Base-by-base conservation (phyloP, 2,113 vertebrate species). In the Poeciliopsis prolifica region DNA sequence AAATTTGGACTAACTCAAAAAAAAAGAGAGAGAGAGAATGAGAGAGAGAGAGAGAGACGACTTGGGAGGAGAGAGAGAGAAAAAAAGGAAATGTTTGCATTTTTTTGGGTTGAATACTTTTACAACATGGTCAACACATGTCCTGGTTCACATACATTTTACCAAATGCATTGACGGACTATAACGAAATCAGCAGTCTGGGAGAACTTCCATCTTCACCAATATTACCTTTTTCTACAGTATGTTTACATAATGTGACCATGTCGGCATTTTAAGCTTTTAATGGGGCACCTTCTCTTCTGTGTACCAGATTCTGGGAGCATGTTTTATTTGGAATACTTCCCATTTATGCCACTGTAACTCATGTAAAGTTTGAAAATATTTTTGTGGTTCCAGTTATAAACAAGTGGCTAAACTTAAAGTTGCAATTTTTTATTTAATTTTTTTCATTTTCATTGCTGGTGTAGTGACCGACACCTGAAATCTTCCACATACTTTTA, bases 231-330 rank as follows among this genome's bases (percentile, higher is more conserved):
- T 73, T 51, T 70, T 17, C 44, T 42, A 65, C 61, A 63, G 30
- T 63, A 64, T 54, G 66, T 58, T 70, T 75, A 69, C 78, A 81
- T 78, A 48, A 77, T 75, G 62, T 71, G 77, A 80, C 80, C 71
- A 81, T 76, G 72, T 81, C 54, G 69, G 72, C 17, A 70, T 88
- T 90, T 83, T 74, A 87, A 74, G n/a, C 81, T 88, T 86, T 66
- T 44, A 83, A 78, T 68, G 19, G 66, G 61, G 48, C 58, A 62
- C 61, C 64, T 85, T 72, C 82, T 80, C 70, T 35, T 84, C 75
- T 75, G 44, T 87, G 62, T 79, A 17, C 1, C 22, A 5, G 2
- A 58, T 58, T 58, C 51, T n/a, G 17, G 24, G 24, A n/a, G 22
- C 51, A 24, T 19, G 8, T 29, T 17, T 48, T 51, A 44, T 30